Evolutionary conservation across 2,797 vertebrate species (phyloP).

Genomic region (Coregonus suidteri): DNA sequence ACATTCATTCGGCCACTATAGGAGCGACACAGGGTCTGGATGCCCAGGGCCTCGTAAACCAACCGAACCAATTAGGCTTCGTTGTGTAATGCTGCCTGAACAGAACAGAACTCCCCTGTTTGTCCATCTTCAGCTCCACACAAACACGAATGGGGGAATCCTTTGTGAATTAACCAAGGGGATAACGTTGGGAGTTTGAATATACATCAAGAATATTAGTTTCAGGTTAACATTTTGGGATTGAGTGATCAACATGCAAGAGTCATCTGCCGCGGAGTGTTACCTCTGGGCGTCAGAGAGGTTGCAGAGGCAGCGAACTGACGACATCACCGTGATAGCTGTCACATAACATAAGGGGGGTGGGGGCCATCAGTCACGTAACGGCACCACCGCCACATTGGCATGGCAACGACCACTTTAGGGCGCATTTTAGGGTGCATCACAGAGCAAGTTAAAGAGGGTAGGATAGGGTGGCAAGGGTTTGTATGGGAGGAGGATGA

Average conservation of each 20-base stretch:
- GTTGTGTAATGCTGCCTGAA: conserved; percentile 19
- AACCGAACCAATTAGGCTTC: conserved; percentile 16
- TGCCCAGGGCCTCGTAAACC: not conserved
- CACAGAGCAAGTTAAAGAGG: not conserved
- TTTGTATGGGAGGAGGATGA: not conserved
- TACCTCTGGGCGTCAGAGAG: no score
- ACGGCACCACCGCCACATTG: not conserved
- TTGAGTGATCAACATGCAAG: not conserved
- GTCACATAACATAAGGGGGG: not conserved
- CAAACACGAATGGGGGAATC: not conserved
- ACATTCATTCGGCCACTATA: not conserved
- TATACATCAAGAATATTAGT: not conserved
- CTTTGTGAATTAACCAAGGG: not conserved
- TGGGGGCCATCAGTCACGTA: not conserved
- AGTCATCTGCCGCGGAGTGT: not conserved
- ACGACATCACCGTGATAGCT: no score
- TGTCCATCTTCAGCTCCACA: not conserved
- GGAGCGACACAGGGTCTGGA: not conserved
- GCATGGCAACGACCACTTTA: not conserved
- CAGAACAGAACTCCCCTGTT: conserved; percentile 10
- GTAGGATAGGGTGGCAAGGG: not conserved
- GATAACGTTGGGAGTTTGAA: not conserved
- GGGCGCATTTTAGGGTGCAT: not conserved
- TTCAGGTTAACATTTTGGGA: not conserved
- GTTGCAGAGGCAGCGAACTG: no score